Conservation (phyloP, 2,888 invertebrate species). For the Oscheius onirici region DNA sequence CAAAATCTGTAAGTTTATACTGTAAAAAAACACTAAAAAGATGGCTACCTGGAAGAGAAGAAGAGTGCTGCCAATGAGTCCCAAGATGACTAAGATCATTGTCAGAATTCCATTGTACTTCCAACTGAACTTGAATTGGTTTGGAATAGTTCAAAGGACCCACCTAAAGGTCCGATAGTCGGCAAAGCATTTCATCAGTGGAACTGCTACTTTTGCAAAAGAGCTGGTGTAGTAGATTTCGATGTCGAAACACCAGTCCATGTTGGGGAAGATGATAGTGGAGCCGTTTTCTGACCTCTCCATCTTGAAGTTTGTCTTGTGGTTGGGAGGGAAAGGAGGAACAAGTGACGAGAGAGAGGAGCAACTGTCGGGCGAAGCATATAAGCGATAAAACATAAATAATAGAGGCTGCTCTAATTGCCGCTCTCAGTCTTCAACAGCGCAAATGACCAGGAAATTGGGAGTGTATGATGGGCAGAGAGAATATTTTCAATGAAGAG, state of each 20-base stretch:
- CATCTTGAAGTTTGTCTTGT: too few species aligned
- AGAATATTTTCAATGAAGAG: too few species aligned
- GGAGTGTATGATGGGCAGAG: too few species aligned
- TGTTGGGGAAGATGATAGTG: conserved; percentile 7
- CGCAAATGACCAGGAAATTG: too few species aligned
- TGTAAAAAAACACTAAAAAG: neutral
- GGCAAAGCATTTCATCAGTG: conserved; percentile 39
- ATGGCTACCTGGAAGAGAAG: conserved; percentile 61
- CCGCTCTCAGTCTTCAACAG: too few species aligned
- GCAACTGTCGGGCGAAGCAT: too few species aligned
- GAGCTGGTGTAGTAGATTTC: conserved; percentile 45
- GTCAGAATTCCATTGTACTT: conserved; percentile 66
- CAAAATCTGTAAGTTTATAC: neutral
- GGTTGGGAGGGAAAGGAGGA: too few species aligned
- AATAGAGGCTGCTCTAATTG: too few species aligned
- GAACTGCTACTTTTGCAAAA: conserved; percentile 32
- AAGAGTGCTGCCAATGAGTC: conserved; percentile 61
- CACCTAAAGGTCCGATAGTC: conserved; percentile 55
- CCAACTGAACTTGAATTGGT: conserved; percentile 42
- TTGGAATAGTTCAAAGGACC: neutral
- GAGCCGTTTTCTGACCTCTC: too few species aligned
- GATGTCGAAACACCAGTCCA: conserved; percentile 59
- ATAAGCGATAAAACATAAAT: too few species aligned
- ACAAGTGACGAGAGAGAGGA: too few species aligned
- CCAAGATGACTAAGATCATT: conserved; percentile 59